Evolutionary conservation across 37 sponge, comb jelly and placozoan species (phyloP), one percentile per base, ranked within the genome.

Genomic region (Cladorhizidae sp.): DNA sequence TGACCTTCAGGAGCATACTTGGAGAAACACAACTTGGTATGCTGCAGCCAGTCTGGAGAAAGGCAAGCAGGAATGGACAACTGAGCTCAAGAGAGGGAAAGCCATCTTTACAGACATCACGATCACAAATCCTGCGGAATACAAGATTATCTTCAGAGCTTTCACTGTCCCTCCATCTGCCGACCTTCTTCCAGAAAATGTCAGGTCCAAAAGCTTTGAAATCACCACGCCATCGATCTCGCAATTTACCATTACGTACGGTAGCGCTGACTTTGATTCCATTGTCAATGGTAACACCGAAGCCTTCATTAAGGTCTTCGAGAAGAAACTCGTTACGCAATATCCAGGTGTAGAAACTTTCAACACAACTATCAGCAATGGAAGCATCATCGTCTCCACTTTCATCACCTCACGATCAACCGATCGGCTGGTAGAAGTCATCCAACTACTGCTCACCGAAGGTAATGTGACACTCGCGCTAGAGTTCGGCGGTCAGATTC

Each of bases 21-120:
- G 91, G 94, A 83, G 87, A 29, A 90, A 87, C 63, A 79, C 75
- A 39, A 64, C 52, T 1, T 93, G 94, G 94, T 74, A 72, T 51
- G 73, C 77, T 39, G 26, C 22, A 52, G 76, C 80, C 15, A 42
- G n/a, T 15, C 33, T 77, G 11, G 26, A 26, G 3, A 15, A 22
- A 3, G 39, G 59, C 1, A 38, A 18, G 8, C 33, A n/a, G 21
- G n/a, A 64, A 36, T 86, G 86, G 86, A 74, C 28, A 3, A 70
- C 22, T 38, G 67, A 59, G 28, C 61, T 85, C 1, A 28, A 38
- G 20, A 52, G 8, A 25, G 86, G 86, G 15, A 49, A 73, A 41
- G 91, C 91, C n/a, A 17, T 32, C 8, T 90, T 90, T 65, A 81
- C 57, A 22, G 52, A 75, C 36, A 73, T 90, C 18, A 23, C 2